A percentile compares a stretch with the other conserved stretches of the same genome.
These are phyloP conservation scores for Asteroscopus sphinx DNA, from an alignment of 2,888 invertebrate species.

Conservation along the genomic window DNA sequence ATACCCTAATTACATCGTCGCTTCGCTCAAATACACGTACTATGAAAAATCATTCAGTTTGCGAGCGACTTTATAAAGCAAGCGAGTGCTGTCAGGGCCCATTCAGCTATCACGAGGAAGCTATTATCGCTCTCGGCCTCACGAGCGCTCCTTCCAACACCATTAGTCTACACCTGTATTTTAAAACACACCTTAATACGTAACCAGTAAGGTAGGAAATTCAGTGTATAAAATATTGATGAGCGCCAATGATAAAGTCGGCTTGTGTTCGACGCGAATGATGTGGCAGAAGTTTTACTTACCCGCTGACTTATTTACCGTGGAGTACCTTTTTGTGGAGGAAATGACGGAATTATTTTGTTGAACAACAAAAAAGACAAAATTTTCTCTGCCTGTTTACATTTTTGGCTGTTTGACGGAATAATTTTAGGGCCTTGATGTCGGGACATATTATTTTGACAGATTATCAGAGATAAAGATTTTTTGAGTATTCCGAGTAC, in stretches of 20 bases:
- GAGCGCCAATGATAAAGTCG: conserved; percentile 61
- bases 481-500: no score
- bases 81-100: conserved; percentile 62
- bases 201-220: conserved; percentile 56
- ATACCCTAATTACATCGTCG: conserved; percentile 39
- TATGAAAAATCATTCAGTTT: conserved; percentile 65
- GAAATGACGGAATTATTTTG: conserved; percentile 37
- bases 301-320: conserved; percentile 59
- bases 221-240: conserved; percentile 42
- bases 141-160: conserved; percentile 55
- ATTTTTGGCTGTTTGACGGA: conserved; percentile 12
- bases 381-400: conserved; percentile 3
- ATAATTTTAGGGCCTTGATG: background rate
- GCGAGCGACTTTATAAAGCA: conserved; percentile 62
- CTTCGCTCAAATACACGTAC: conserved; percentile 31
- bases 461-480: background rate
- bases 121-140: conserved; percentile 68
- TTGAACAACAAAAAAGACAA: conserved; percentile 12
- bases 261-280: conserved; percentile 61
- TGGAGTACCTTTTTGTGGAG: conserved; percentile 47
- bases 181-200: conserved; percentile 53
- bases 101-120: conserved; percentile 76
- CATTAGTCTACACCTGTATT: conserved; percentile 36
- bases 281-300: conserved; percentile 72
- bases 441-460: background rate